Base-by-base conservation (phyloP, 2,113 vertebrate genomes). In the Apteryx owenii region DNA sequence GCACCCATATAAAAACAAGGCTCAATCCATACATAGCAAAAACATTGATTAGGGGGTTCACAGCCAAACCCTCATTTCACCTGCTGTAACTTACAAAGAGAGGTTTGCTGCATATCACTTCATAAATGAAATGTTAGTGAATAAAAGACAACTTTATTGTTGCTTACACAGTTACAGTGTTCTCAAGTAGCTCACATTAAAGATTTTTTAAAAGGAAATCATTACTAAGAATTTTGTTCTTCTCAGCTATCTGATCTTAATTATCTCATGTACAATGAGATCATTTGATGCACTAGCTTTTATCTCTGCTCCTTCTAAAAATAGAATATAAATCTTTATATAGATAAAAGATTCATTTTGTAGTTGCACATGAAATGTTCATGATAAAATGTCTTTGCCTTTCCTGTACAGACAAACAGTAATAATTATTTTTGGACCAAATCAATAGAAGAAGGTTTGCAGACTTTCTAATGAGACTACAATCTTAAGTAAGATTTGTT, bases 301-400 rank as follows among this genome's bases (percentile, higher is more conserved):
- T 78, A 78, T 83, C 46, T 93, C 56, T 40, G 90, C 22, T 81
- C 50, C 31, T 73, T 92, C 78, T 72, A 88, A 93, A 69, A 96
- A 88, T 14, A 94, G 88, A 64, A 78, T 46, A 7, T 17, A 53
- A 85, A 81, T 72, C 36, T 62, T 88, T 81, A 70, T 56, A 85
- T 50, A 94, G 66, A 64, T 16, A 78, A 62, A 93, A 85, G 40
- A 75, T 71, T 79, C 29, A 81, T 93, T 82, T 66, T 77, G 44
- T 81, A 93, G 93, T 94, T 93, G 83, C 92, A 83, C 18, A 64
- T 38, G 20, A 93, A 91, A 42, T 36, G 56, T 79, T 71, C 46
- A 56, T 28, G 25, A 71, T 81, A 83, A 92, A 95, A 78, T 46
- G 54, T 50, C 46, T 94, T 83, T 72, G 76, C 44, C 64, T 81